Conservation (phyloP, 2,888 invertebrate species). For the Heliconius hortense region DNA sequence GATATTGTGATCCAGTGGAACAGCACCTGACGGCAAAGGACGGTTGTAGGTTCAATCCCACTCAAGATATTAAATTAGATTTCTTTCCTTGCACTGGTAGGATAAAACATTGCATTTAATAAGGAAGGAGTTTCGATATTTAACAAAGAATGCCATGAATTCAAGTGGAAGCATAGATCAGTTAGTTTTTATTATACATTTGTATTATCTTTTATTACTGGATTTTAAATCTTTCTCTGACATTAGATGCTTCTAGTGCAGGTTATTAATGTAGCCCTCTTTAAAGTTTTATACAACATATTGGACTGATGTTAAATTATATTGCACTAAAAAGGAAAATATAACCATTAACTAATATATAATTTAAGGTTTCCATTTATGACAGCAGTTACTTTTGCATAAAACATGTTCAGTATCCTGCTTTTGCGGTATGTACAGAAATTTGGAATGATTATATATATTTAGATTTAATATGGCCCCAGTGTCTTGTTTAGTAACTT, state of each 20-base stretch:
- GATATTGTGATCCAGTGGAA: not conserved
- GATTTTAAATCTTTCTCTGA: slow-evolving; percentile 3
- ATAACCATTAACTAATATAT: not conserved
- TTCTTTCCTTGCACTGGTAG: not conserved
- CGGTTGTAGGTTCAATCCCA: not conserved
- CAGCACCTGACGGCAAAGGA: not conserved
- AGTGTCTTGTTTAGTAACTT: slow-evolving; percentile 27
- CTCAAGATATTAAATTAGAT: not conserved
- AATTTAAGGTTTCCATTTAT: slow-evolving; percentile 7
- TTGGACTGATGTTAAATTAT: slow-evolving; percentile 17
- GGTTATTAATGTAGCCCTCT: slow-evolving; percentile 14
- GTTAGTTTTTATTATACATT: not conserved
- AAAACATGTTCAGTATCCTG: not conserved
- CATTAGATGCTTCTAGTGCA: not conserved
- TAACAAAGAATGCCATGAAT: not conserved
- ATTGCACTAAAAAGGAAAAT: not conserved
- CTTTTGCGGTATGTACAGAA: slow-evolving; percentile 5
- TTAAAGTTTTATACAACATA: not conserved
- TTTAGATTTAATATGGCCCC: slow-evolving; percentile 20
- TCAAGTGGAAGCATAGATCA: not conserved
- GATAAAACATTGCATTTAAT: not conserved
- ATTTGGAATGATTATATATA: not conserved
- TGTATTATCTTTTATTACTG: not conserved
- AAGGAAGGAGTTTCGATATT: not conserved
- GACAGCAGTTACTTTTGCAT: slow-evolving; percentile 7